Base-by-base conservation (phyloP, 2,888 invertebrate species). In the Dilophus febrilis region DNA sequence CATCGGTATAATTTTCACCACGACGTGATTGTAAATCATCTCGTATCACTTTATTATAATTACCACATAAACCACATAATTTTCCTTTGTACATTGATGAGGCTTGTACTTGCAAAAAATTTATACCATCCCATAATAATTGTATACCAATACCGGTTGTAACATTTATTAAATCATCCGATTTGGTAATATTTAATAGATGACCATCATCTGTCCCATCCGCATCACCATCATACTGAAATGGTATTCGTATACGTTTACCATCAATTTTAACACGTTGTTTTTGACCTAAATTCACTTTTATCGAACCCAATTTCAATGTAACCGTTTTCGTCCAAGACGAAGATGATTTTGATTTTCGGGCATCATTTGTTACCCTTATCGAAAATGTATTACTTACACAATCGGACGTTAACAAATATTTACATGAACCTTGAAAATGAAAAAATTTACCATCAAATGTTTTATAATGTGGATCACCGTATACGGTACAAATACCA, bases 361-460 rank as follows among this genome's bases (percentile, higher is more conserved):
- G 70, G 2, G 83, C 86, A 53, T 86, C 86, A 56, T 92, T 94
- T 30, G 88, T 84, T 42, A 92, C 85, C 43, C 88, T 73, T 45
- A 94, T 80, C 7, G 85, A 80, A 57, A 92, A 92, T 12, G 77
- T 73, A 49, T 77, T 72, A 49, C 74, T 74, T 19, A 61, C 63
- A 55, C 91, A 92, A 58, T 92, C 91, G 14, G 85, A 77, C 1
- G 80, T 77, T 48, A 94, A 62, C 49, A 88, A 78, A 59, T 94
- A 94, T 58, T 87, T 87, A 64, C 94, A 94, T 1, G 86, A 74
- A 28, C 92, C 94, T 65, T 86, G 86, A 56, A 94, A 94, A 56
- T 85, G 88, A 61, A 81, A 94, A 54, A 88, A 83, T 57, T 83
- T 82, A 29, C 92, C 91, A 54, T 95, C 95, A 58, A 92, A 95